Conservation (phyloP, 2,113 vertebrate genomes). For the Callipepla californica region DNA sequence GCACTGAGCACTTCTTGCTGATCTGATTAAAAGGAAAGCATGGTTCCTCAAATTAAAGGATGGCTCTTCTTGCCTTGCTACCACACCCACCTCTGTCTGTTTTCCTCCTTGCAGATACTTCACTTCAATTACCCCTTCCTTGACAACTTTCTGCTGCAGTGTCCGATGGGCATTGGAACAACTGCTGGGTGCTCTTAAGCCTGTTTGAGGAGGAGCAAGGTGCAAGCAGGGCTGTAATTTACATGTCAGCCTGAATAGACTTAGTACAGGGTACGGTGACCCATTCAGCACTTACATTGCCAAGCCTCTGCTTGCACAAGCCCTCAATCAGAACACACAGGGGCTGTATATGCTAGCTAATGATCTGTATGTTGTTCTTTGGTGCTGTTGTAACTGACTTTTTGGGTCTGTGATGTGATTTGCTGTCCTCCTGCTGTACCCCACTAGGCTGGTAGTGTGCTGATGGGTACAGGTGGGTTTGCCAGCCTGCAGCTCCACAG, state of each 20-base stretch:
- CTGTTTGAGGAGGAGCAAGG: not conserved
- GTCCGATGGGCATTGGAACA: not conserved
- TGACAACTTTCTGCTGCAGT: not conserved
- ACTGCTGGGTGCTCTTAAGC: not conserved
- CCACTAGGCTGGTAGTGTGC: fast-evolving
- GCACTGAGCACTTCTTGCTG: not conserved
- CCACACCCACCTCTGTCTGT: not conserved
- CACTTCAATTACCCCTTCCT: not conserved
- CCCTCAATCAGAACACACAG: not conserved
- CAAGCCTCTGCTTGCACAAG: not conserved
- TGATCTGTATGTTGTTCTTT: not conserved
- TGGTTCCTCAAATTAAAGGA: not conserved
- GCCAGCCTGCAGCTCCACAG: not conserved
- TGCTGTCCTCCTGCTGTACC: not conserved
- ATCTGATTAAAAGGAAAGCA: not conserved
- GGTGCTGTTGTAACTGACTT: not conserved
- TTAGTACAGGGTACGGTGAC: not conserved
- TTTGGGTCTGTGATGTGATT: not conserved
- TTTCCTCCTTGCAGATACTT: not conserved
- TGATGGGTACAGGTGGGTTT: fast-evolving
- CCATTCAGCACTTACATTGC: not conserved
- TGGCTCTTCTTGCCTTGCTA: not conserved
- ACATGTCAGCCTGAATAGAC: not conserved
- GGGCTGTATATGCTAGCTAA: not conserved
- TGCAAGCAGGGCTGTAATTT: not conserved